Base-by-base conservation (phyloP, 2,113 vertebrate species). In the Malurus cyaneus region DNA sequence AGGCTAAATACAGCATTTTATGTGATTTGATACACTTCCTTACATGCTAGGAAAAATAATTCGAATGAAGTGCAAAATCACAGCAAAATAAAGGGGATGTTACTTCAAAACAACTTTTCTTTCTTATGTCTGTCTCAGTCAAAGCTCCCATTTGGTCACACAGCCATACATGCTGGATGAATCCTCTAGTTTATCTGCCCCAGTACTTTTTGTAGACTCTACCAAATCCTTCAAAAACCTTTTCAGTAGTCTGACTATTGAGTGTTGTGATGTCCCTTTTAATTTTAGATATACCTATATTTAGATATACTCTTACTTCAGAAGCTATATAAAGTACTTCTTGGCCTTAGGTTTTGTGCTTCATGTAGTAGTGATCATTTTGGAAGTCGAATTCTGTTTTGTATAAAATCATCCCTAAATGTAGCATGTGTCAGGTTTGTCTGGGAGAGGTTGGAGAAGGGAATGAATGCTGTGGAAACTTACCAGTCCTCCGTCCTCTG, bases 401-500 rank as follows among this genome's bases (percentile, higher is more conserved):
- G 36, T 80, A 8, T 84, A 89, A 74, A 61, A 65, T 79, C 25
- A 64, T 44, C 53, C 49, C 36, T 62, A 74, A 84, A 59, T 10
- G 9, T 18, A 77, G 7, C 16, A 73, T 17, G 7, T 81, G 39
- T 66, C 85, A 70, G 57, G 42, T 73, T 80, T 66, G 18, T 36
- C 23, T 49, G 25, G 29, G 39, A 59, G 39, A 54, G 7, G 32
- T 39, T 20, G 36, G 16, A 20, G 56, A 21, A 46, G 11, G 20
- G 25, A 80, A 39, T 57, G 17, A 11, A 34, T 42, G 19, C 36
- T 24, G 61, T 41, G 42, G n/a, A 85, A 88, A 52, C 11, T 25
- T 6, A 7, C 18, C 0, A 0, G 15, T 82, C 23, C 11, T 66
- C 18, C 2, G 5, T 79, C 18, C 12, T 64, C 39, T 49, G 39